Evolutionary conservation across 1,140 invertebrate species (phyloP), one percentile per base, ranked within the genome.

Genomic region (Dendrolimus punctatus): DNA sequence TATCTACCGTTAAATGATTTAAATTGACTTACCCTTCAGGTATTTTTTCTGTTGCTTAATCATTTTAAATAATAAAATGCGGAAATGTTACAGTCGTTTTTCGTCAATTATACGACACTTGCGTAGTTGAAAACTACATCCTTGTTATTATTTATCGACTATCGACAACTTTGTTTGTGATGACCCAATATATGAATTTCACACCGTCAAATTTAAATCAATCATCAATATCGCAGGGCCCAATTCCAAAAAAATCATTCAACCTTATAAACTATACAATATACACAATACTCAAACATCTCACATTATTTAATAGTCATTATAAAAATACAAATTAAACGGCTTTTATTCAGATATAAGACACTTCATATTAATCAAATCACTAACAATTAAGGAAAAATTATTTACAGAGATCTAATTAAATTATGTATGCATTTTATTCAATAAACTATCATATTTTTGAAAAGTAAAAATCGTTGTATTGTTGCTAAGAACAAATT

Each of bases 241-340:
- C 7, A 9, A 45, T 10, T n/a, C 43, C 43, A 45, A 45, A 45
- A 45, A 6, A 45, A n/a, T 8, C n/a, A 51, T 10, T 7, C 5
- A 45, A 23, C 1, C 5, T 45, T 37, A 51, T 23, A 44, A 44
- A 51, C 50, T 45, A 8, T 51, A 10, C 37, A 53, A 60, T 46
- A 53, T 39, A 56, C 49, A 54, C 41, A 57, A 53, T 43, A 53
- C 47, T 51, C 43, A 61, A 55, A 56, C 51, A 54, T 57, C 55
- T 51, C 51, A 51, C 49, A 50, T 50, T 58, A 58, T 23, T 23
- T 23, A 23, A 23, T 46, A 60, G 51, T 60, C 55, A 60, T 56
- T 71, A 70, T 58, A 70, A 73, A 71, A 70, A 71, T 71, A 73
- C 64, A 58, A 68, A 65, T 51, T 52, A 64, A 64, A 53, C 56